phyloP scores from a whole-genome alignment of 2,113 vertebrate species.

The Charadrius vociferus region DNA sequence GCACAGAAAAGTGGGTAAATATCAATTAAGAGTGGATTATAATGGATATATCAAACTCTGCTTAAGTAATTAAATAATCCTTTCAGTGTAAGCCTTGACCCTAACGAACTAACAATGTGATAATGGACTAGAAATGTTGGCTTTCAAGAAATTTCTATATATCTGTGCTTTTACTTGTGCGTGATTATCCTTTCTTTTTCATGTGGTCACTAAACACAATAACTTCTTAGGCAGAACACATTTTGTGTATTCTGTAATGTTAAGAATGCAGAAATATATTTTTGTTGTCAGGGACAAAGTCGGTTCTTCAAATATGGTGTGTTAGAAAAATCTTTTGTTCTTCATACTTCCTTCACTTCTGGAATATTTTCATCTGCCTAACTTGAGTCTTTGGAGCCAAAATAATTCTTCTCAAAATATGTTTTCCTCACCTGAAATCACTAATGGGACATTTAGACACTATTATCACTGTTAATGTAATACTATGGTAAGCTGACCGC shows the following conservation, averaged over 20 bases:
- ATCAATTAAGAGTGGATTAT: constrained; percentile 9
- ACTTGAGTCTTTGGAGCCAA: not conserved
- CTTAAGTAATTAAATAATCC: not conserved
- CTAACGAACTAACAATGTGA: not conserved
- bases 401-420: not conserved
- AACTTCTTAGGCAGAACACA: not conserved
- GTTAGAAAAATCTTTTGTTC: not conserved
- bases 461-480: not conserved
- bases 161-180: not conserved
- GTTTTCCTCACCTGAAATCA: not conserved
- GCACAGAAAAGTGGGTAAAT: not conserved
- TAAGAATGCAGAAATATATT: not conserved
- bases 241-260: not conserved
- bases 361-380: not conserved
- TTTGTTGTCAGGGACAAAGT: not conserved
- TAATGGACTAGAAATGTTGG: not conserved
- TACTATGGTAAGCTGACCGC: not conserved
- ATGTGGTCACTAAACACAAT: not conserved
- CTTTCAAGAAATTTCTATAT: not conserved
- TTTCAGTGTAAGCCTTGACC: not conserved
- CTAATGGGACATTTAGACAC: not conserved
- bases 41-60: not conserved
- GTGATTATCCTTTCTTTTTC: not conserved
- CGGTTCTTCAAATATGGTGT: not conserved
- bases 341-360: not conserved